These are phyloP conservation scores for Lithosia quadra DNA, from an alignment of 2,888 invertebrate genomes.

Conservation along the genomic window DNA sequence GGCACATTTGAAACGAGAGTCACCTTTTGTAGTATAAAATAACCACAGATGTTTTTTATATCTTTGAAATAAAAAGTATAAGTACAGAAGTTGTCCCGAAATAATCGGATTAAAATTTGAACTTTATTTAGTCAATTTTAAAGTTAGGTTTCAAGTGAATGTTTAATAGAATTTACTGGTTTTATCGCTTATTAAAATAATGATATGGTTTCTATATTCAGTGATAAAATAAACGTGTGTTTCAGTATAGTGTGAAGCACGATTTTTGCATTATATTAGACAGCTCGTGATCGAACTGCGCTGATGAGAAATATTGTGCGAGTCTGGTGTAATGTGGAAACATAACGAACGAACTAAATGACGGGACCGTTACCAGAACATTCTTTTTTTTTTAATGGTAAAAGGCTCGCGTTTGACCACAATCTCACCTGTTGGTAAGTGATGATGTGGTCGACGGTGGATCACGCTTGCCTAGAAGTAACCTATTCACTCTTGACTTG, in stretches of 20 bases:
- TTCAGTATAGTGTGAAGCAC: slow-evolving; percentile 63
- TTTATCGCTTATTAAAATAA: slow-evolving; percentile 63
- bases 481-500: no score
- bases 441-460: no score
- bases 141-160: slow-evolving; percentile 9
- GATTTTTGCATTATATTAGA: slow-evolving; percentile 65
- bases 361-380: background rate
- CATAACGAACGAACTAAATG: slow-evolving; percentile 17
- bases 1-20: slow-evolving; percentile 10
- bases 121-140: background rate
- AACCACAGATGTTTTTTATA: slow-evolving; percentile 15
- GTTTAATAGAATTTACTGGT: slow-evolving; percentile 32
- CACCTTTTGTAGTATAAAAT: slow-evolving; percentile 16
- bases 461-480: no score
- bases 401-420: no score
- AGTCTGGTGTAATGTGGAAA: slow-evolving; percentile 35
- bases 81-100: background rate
- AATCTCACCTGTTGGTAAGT: no score
- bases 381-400: no score
- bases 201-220: slow-evolving; percentile 41
- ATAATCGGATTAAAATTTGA: slow-evolving; percentile 11
- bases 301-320: slow-evolving; percentile 47
- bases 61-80: background rate
- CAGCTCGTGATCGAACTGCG: slow-evolving; percentile 58
- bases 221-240: slow-evolving; percentile 62